phyloP scores from a whole-genome alignment of 2,113 vertebrate genomes.

The Chionodraco myersi region DNA sequence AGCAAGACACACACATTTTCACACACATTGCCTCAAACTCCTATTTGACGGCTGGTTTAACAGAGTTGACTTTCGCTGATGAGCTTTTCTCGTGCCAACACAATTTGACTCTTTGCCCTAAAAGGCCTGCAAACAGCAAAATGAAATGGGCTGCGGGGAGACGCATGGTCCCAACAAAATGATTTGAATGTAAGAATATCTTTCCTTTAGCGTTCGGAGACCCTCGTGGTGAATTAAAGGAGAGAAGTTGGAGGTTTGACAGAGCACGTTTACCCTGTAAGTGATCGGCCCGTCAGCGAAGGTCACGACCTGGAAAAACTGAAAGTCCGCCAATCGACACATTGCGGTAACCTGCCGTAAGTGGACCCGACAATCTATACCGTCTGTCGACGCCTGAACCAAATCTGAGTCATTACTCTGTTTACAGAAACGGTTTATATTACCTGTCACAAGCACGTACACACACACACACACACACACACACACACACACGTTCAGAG shows the following conservation, averaged over 20 bases:
- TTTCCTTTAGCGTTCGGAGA: slow-evolving; percentile 8
- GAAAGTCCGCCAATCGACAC: slow-evolving; percentile 55
- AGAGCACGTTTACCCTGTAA: slow-evolving; percentile 59
- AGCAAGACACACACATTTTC: slow-evolving; percentile 16
- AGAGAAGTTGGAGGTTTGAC: slow-evolving; percentile 36
- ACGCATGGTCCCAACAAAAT: not conserved
- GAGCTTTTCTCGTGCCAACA: slow-evolving; percentile 69
- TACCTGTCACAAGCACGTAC: slow-evolving; percentile 45
- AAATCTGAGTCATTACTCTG: slow-evolving; percentile 56
- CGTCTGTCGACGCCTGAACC: slow-evolving; percentile 46
- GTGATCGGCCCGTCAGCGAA: slow-evolving; percentile 63
- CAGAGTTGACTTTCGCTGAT: slow-evolving; percentile 68
- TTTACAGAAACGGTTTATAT: slow-evolving; percentile 69
- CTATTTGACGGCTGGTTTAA: slow-evolving; percentile 65
- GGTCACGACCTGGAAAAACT: slow-evolving; percentile 67
- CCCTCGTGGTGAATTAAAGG: slow-evolving; percentile 40
- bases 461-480: not conserved
- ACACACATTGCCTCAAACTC: slow-evolving; percentile 9
- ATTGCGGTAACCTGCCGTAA: slow-evolving; percentile 51
- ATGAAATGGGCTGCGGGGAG: slow-evolving; percentile 17
- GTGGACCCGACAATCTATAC: slow-evolving; percentile 57
- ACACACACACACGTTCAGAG: slow-evolving; percentile 18
- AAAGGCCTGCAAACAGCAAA: slow-evolving; percentile 44
- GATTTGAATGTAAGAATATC: slow-evolving; percentile 2
- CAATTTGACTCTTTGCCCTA: slow-evolving; percentile 39